Evolutionary conservation across 2,113 vertebrate species (phyloP).

Genomic region (Mormyrus iriodes): DNA sequence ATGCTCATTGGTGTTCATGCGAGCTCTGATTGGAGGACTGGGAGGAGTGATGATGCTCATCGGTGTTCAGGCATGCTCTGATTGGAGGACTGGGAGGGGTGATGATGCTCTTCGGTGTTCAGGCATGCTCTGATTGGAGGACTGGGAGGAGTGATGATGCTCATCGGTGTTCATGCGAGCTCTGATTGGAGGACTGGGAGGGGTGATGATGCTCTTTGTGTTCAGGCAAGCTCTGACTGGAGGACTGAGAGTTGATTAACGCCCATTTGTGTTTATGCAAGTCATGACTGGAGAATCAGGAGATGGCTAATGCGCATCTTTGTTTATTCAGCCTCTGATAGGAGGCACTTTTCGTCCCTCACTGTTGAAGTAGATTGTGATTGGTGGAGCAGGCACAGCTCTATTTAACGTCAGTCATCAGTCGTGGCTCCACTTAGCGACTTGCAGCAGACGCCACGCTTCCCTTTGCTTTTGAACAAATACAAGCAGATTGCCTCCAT

Average conservation of each 20-base stretch:
- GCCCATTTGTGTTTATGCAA: background rate
- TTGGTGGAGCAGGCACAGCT: background rate
- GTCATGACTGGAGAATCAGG: background rate
- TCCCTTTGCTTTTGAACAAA: constrained; percentile 43
- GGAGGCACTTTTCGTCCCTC: background rate
- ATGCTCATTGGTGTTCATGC: background rate
- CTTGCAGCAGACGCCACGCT: constrained; percentile 25
- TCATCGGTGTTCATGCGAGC: background rate
- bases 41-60: background rate
- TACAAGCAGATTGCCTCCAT: constrained; percentile 37
- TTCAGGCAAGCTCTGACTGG: background rate
- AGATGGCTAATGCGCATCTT: background rate
- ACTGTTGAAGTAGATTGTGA: background rate
- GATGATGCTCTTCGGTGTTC: background rate
- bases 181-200: background rate
- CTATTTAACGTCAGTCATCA: background rate
- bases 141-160: background rate
- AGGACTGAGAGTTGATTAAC: background rate
- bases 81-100: background rate
- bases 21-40: background rate
- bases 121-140: background rate
- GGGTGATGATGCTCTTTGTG: background rate
- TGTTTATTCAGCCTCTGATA: background rate
- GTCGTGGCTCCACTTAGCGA: background rate
- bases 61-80: background rate